Evolutionary conservation across 2,888 invertebrate genomes (phyloP).

Genomic region (Proisotoma minuta): DNA sequence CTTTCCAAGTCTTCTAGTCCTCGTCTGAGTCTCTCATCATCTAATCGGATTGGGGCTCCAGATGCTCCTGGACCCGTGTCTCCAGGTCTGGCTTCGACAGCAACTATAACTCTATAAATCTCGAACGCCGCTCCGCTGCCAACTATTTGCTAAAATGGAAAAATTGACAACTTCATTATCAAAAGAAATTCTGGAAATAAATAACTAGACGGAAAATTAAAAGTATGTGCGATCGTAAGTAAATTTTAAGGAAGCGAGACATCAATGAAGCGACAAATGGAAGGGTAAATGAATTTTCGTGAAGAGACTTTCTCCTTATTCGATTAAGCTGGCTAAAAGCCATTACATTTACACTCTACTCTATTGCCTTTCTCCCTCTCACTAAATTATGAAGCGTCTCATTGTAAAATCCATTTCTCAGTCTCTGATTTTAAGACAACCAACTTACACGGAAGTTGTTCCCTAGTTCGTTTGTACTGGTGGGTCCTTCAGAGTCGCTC

Average conservation of each 20-base stretch:
- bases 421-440: too few relatives aligned
- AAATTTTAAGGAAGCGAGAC: too few relatives aligned
- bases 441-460: slow-evolving; percentile 33
- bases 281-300: too few relatives aligned
- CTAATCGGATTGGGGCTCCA: slow-evolving; percentile 33
- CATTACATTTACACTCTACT: neutral
- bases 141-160: slow-evolving; percentile 33
- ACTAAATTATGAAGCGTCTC: neutral
- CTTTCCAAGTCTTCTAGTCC: slow-evolving; percentile 44
- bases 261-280: too few relatives aligned
- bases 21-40: slow-evolving; percentile 43
- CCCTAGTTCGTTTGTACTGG: slow-evolving; percentile 27
- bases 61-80: slow-evolving; percentile 21
- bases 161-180: neutral
- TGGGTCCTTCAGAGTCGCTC: slow-evolving; percentile 23
- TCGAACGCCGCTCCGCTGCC: slow-evolving; percentile 24
- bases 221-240: too few relatives aligned
- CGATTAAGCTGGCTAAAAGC: slow-evolving; percentile 14
- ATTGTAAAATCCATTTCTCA: neutral
- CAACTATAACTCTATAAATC: slow-evolving; percentile 30
- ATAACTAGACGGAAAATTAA: too few relatives aligned
- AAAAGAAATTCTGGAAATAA: too few relatives aligned
- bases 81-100: slow-evolving; percentile 30
- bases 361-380: neutral
- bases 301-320: slow-evolving; percentile 9